A percentile compares a stretch with the other conserved stretches of the same genome.
Evolutionary conservation across 2,888 invertebrate species (phyloP).

Genomic region (Cephonodes hylas): DNA sequence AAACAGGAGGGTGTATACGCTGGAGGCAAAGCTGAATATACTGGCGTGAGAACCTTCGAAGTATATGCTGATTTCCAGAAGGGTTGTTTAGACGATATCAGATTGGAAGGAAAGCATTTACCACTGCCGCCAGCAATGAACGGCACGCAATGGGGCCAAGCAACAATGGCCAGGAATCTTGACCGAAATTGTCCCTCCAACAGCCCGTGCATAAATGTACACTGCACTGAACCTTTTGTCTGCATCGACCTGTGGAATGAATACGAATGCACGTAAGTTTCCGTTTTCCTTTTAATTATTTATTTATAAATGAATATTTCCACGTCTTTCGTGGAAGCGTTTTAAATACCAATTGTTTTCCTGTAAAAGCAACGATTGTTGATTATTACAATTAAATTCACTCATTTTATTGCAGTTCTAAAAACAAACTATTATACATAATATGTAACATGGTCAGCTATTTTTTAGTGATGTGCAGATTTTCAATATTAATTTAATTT

Average conservation of each 20-base stretch:
- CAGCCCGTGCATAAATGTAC: slow-evolving; percentile 96
- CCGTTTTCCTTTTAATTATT: slow-evolving; percentile 12
- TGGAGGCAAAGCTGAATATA: slow-evolving; percentile 97
- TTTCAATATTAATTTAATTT: not conserved
- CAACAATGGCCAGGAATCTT: slow-evolving; percentile 95
- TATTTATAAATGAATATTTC: not conserved
- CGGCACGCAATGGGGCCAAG: slow-evolving; percentile 97
- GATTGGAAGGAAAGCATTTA: slow-evolving; percentile 96
- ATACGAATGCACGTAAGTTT: slow-evolving; percentile 98
- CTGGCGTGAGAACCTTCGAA: slow-evolving; percentile 95
- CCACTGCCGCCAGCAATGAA: slow-evolving; percentile 97
- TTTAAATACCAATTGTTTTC: not conserved
- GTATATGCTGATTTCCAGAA: slow-evolving; percentile 97
- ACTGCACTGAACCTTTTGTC: slow-evolving; percentile 95
- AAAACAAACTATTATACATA: not conserved
- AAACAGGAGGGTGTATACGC: slow-evolving; percentile 97
- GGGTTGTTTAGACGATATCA: slow-evolving; percentile 86
- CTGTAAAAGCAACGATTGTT: not conserved
- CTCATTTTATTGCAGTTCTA: not conserved
- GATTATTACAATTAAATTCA: not conserved
- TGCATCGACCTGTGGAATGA: slow-evolving; percentile 99
- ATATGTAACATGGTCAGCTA: not conserved
- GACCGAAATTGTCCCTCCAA: slow-evolving; percentile 96
- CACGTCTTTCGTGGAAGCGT: not conserved
- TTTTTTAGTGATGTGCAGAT: not conserved